Conservation (phyloP, 2,888 invertebrate genomes). For the Drosophila mettleri region DNA sequence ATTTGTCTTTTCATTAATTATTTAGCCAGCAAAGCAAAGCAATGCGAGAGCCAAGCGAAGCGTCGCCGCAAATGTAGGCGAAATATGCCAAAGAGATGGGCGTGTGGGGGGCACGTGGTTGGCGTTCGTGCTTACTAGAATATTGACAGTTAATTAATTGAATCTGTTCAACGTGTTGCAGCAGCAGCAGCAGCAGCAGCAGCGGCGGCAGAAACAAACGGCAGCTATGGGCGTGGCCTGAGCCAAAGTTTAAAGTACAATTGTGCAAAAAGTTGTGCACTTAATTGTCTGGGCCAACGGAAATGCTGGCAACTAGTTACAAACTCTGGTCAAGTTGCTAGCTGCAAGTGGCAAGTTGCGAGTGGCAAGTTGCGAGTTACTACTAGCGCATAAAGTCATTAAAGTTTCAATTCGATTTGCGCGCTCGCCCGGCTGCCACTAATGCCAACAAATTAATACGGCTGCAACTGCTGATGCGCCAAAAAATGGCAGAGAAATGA, state of each 20-base stretch:
- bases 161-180: constrained; percentile 69
- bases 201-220: constrained; percentile 1
- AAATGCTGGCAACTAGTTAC: constrained; percentile 54
- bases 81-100: constrained; percentile 16
- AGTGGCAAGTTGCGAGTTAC: constrained; percentile 44
- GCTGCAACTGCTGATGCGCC: constrained; percentile 13
- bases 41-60: constrained; percentile 21
- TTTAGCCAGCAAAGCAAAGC: constrained; percentile 56
- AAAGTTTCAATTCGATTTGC: constrained; percentile 72
- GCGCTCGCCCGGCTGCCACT: neutral
- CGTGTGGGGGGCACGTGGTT: constrained; percentile 18
- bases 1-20: constrained; percentile 79
- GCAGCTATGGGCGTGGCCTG: constrained; percentile 33
- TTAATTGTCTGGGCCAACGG: constrained; percentile 54
- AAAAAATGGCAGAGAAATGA: neutral
- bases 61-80: constrained; percentile 28
- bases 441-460: constrained; percentile 64
- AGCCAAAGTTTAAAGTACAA: constrained; percentile 55
- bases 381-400: constrained; percentile 76
- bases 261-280: constrained; percentile 58
- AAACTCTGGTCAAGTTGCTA: constrained; percentile 51
- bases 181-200: constrained; percentile 30
- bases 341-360: constrained; percentile 22
- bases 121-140: constrained; percentile 48
- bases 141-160: constrained; percentile 77